A percentile compares a stretch with the other conserved stretches of the same genome.
These are phyloP conservation scores for Crocodylus rhombifer DNA, from an alignment of 2,797 vertebrate species.

Conservation along the genomic window DNA sequence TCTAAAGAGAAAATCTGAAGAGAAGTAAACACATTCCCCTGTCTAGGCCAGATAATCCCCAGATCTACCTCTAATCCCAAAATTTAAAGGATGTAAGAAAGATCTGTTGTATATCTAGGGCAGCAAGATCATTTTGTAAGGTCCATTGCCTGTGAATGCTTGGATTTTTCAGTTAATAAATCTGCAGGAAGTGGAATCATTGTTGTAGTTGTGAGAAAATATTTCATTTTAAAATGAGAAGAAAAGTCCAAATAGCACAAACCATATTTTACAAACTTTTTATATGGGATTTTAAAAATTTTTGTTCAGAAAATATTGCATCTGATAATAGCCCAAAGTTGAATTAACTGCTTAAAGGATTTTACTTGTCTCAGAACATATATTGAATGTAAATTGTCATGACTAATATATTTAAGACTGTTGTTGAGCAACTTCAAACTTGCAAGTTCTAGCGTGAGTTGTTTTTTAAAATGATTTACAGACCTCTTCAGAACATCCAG, in stretches of 20 bases:
- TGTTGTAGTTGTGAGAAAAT: neutral
- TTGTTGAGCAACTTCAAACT: constrained; percentile 13
- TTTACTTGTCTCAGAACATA: neutral
- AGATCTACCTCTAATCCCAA: neutral
- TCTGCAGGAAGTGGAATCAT: neutral
- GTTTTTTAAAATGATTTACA: neutral
- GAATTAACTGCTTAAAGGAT: neutral
- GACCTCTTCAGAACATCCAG: neutral
- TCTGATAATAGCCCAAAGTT: neutral
- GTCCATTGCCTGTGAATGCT: constrained; percentile 1
- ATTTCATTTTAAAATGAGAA: neutral
- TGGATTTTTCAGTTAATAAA: constrained; percentile 1
- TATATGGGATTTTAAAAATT: neutral
- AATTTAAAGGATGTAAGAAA: neutral
- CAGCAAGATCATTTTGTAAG: neutral
- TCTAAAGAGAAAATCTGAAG: neutral
- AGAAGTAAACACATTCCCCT: neutral
- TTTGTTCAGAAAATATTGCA: neutral
- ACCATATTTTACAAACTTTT: neutral
- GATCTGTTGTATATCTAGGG: neutral
- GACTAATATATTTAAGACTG: neutral
- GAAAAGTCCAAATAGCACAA: neutral
- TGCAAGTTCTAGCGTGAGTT: neutral
- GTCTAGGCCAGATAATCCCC: neutral
- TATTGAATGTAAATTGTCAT: neutral